Conservation (phyloP, 2,888 invertebrate species). For the Sinentomon sp. region DNA sequence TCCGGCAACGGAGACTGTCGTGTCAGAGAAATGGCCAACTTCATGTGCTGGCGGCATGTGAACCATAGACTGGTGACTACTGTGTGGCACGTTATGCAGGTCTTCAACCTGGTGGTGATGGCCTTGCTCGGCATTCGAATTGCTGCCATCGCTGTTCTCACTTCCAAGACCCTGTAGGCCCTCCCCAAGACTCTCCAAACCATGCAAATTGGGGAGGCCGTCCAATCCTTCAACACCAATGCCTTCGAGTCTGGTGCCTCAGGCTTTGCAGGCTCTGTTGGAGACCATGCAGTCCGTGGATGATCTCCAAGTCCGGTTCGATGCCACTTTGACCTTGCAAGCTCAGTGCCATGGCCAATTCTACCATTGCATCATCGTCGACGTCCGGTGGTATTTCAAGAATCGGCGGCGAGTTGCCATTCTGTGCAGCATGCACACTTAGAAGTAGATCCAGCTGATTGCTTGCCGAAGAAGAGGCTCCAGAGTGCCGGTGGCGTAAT, state of each 20-base stretch:
- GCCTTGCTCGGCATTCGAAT: too few species aligned
- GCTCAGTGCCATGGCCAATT: constrained; percentile 79
- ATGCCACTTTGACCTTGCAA: constrained; percentile 50
- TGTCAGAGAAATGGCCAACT: constrained; percentile 14
- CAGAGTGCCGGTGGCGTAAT: too few species aligned
- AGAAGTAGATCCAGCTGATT: too few species aligned
- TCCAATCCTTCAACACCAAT: constrained; percentile 1
- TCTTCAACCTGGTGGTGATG: too few species aligned
- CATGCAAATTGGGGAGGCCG: constrained; percentile 2
- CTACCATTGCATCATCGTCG: constrained; percentile 89
- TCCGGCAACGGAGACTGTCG: constrained; percentile 24
- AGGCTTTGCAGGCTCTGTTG: constrained; percentile 20
- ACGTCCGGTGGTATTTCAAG: constrained; percentile 78
- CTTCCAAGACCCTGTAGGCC: too few species aligned
- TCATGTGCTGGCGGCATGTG: constrained; percentile 15
- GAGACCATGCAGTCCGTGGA: constrained; percentile 21
- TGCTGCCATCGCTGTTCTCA: too few species aligned
- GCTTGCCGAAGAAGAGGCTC: too few species aligned
- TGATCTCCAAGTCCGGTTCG: constrained; percentile 26
- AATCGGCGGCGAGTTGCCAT: constrained; percentile 39
- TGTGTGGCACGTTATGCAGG: too few species aligned
- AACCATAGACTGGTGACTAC: too few species aligned
- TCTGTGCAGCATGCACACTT: constrained; percentile 25
- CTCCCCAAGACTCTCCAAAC: too few species aligned
- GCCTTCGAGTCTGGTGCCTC: too few species aligned